These are phyloP conservation scores for Cyphomyrus plagiostoma DNA, from an alignment of 2,113 vertebrate species.

Conservation along the genomic window DNA sequence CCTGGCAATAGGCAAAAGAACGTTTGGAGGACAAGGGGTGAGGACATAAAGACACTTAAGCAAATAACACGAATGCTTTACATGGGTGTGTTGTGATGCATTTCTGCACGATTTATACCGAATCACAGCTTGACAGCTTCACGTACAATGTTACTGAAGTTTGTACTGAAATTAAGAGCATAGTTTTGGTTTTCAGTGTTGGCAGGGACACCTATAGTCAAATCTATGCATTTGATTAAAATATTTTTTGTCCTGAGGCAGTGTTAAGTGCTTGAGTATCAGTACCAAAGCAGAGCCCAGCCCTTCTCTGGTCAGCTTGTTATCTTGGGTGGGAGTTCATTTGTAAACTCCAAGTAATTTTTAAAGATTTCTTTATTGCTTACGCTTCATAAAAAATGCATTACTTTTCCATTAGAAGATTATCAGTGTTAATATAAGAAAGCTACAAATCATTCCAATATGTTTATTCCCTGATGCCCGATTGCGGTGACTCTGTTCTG, in stretches of 20 bases:
- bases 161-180: not conserved
- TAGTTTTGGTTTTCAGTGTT: not conserved
- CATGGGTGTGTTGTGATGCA: not conserved
- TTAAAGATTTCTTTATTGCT: not conserved
- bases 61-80: too few species aligned
- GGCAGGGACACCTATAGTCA: not conserved
- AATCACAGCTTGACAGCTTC: not conserved
- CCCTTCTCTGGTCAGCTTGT: not conserved
- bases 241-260: not conserved
- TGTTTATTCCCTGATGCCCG: not conserved
- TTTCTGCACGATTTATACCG: not conserved
- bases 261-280: not conserved
- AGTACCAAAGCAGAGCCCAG: not conserved
- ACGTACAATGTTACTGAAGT: not conserved
- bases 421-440: not conserved
- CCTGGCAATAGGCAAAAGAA: too few species aligned
- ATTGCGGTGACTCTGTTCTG: not conserved
- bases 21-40: too few species aligned
- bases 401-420: constrained; percentile 1
- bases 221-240: not conserved
- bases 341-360: not conserved
- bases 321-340: not conserved
- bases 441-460: not conserved
- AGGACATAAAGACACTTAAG: too few species aligned
- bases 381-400: not conserved